These are phyloP conservation scores for Parauchenoglanis punctatus DNA, from an alignment of 2,797 vertebrate species.

Conservation along the genomic window DNA sequence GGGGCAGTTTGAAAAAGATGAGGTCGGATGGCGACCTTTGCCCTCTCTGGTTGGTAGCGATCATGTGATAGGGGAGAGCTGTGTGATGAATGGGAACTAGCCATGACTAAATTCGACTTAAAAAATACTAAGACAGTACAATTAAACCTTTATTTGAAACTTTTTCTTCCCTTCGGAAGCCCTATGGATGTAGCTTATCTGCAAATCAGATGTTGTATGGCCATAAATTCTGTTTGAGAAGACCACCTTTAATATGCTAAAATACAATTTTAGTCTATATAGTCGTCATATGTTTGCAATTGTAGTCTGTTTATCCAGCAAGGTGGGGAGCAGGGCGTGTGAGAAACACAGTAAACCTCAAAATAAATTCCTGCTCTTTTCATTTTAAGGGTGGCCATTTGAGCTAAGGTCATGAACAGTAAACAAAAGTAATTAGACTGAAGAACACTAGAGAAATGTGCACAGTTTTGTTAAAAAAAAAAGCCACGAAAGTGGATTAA, in stretches of 20 bases:
- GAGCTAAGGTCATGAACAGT: background rate
- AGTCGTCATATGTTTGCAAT: background rate
- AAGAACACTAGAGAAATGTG: background rate
- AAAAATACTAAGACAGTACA: background rate
- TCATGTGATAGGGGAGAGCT: too few relatives aligned
- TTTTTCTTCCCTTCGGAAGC: background rate
- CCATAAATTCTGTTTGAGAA: background rate
- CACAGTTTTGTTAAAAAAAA: background rate
- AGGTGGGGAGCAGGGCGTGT: background rate
- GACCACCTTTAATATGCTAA: background rate
- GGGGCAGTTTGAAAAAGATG: too few relatives aligned
- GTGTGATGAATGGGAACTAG: too few relatives aligned
- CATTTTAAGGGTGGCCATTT: background rate
- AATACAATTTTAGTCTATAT: background rate
- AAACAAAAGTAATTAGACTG: too few relatives aligned
- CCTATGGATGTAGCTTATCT: background rate
- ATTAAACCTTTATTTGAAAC: background rate
- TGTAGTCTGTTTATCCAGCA: background rate
- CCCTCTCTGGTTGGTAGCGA: too few relatives aligned
- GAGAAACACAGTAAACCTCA: background rate
- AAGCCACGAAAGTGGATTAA: background rate
- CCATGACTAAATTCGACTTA: too few relatives aligned
- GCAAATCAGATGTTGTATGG: background rate
- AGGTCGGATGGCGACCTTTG: too few relatives aligned
- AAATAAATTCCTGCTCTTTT: background rate